A percentile compares a stretch with the other conserved stretches of the same genome.
Evolutionary conservation across 2,888 invertebrate species (phyloP).

Genomic region (Muschampia plurimacula): DNA sequence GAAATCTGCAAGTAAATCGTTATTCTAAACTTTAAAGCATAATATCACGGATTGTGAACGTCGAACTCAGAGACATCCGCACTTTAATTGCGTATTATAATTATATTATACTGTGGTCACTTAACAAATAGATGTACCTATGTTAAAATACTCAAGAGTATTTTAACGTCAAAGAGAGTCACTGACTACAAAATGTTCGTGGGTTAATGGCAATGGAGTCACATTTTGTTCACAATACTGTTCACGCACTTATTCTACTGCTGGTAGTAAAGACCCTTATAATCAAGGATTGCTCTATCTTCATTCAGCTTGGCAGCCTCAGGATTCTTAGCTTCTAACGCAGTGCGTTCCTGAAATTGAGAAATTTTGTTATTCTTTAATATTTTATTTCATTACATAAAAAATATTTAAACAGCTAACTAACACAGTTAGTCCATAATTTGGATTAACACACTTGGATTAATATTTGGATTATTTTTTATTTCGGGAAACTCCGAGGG

Average conservation of each 20-base stretch:
- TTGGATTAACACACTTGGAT: too few relatives aligned
- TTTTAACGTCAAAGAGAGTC: slow-evolving; percentile 33
- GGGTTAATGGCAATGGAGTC: slow-evolving; percentile 38
- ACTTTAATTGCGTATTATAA: neutral
- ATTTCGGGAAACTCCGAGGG: too few relatives aligned
- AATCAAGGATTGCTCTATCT: slow-evolving; percentile 83
- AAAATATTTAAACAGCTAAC: too few relatives aligned
- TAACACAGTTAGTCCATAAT: too few relatives aligned
- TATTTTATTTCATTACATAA: too few relatives aligned
- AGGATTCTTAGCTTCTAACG: slow-evolving; percentile 83
- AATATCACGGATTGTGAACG: slow-evolving; percentile 32
- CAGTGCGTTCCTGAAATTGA: slow-evolving; percentile 85
- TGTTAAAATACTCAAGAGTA: slow-evolving; percentile 47
- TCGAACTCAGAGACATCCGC: neutral
- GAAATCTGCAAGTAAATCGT: slow-evolving; percentile 4
- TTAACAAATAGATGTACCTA: neutral
- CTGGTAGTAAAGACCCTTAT: slow-evolving; percentile 87
- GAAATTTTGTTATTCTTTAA: neutral
- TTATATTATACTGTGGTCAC: neutral
- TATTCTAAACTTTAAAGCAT: slow-evolving; percentile 28
- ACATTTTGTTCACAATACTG: slow-evolving; percentile 44
- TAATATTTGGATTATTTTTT: too few relatives aligned
- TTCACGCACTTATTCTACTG: slow-evolving; percentile 57
- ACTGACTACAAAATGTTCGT: slow-evolving; percentile 34
- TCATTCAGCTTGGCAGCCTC: slow-evolving; percentile 75